Evolutionary conservation across 30 jellyfish, hydroid and myxozoan species (phyloP), one percentile per base, ranked within the genome.

Genomic region (Aurelia aurita): DNA sequence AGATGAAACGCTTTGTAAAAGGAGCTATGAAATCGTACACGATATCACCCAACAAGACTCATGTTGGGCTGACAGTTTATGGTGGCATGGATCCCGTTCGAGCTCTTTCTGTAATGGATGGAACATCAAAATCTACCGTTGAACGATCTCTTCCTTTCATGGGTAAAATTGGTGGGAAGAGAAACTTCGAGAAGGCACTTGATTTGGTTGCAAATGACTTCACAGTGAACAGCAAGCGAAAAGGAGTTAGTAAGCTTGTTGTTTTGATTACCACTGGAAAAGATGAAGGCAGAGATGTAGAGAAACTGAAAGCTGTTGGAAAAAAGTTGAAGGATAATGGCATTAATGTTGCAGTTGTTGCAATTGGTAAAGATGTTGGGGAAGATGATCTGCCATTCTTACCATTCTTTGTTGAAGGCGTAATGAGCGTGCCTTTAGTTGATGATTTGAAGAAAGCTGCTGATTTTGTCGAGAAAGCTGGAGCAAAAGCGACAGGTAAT

Each of bases 181-280:
- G 97, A 47, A 31, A 70, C 49, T 81, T 83, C 3, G 95, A 89
- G 35, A 34, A 43, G 2, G 97, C 87, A 10, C 91, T 89, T 0
- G 39, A 15, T 19, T 31, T 45, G 0, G 64, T 74, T 20, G 77
- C 16, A 16, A 21, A 27, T 31, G 47, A 6, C 23, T 0, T 59
- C 1, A 55, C 58, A 26, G 53, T 28, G 45, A 43, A 13, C 28
- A 28, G n/a, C 6, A n/a, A 59, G 0, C 60, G 78, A 22, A 20
- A 14, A 5, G 77, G 69, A 8, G 76, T 86, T 11, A 84, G 69
- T 0, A 91, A 72, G 25, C 82, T 80, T 46, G 66, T 91, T 0
- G 80, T 91, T 18, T 54, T 91, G n/a, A 15, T 91, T 10, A 66
- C 72, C 9, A 70, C 94, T 5, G 96, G 98, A 39, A 39, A 39